Evolutionary conservation across 2,113 vertebrate genomes (phyloP), one percentile per base, ranked within the genome.

Genomic region (Sander vitreus): DNA sequence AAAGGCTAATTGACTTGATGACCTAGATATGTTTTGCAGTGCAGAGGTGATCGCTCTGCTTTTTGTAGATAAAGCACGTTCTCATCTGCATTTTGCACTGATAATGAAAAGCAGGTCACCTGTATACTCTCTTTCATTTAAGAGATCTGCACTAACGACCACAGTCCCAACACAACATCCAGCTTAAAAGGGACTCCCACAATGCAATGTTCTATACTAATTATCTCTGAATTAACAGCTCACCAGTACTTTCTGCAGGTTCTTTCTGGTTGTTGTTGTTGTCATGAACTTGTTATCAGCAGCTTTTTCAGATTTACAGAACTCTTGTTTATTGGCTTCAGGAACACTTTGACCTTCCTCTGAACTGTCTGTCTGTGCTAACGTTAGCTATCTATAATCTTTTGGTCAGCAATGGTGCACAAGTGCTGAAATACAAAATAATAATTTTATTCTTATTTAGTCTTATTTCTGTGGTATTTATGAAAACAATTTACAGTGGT

Each of bases 1-100:
- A 68, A 68, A 77, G 63, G 67, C 63, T 83, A 65, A 83, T 80
- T 76, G 36, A 36, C 76, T 82, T 23, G 54, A 68, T 82, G 63
- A 76, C 55, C 50, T 67, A 43, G 55, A 6, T 67, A 51, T 51
- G 57, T 76, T 67, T 72, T 67, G 59, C 43, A 57, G 16, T 43
- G 48, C 27, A 9, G 19, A 23, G 33, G 12, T 43, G 55, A 69
- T 36, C 55, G 13, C n/a, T 60, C 68, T 78, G 64, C 59, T 15
- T 66, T 65, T 60, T 8, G 27, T 23, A 77, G 68, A 73, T 70
- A 81, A 88, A 84, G 36, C 47, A 71, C 59, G 66, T 63, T 53
- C 47, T 84, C 55, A 27, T 78, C 39, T 71, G 55, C 60, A 68
- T 63, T 72, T 68, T 64, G 21, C 58, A 18, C 76, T 50, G 62